A percentile compares a stretch with the other conserved stretches of the same genome.
Evolutionary conservation across 2,888 invertebrate genomes (phyloP).

Genomic region (Leptopilina drosophilae): DNA sequence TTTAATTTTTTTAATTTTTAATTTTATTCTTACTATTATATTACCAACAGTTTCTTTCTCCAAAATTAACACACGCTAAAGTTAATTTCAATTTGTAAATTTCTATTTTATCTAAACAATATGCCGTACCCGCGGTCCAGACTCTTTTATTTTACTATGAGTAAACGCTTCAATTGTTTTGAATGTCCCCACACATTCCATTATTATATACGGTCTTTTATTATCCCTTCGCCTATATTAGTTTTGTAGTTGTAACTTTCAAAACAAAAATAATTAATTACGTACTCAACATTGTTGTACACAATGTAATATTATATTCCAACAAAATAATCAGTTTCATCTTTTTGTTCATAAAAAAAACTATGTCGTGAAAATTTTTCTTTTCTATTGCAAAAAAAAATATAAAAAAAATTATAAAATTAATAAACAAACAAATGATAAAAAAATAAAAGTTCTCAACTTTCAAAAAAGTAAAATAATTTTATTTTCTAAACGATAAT

Average conservation of each 20-base stretch:
- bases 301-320: not conserved
- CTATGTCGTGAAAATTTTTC: not conserved
- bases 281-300: not conserved
- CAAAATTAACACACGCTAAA: not conserved
- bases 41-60: too few species aligned
- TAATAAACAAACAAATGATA: too few species aligned
- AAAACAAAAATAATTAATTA: conserved; percentile 23
- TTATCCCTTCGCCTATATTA: conserved; percentile 6
- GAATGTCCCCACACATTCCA: conserved; percentile 21
- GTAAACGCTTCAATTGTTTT: conserved; percentile 18
- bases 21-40: too few species aligned
- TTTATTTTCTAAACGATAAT: too few species aligned
- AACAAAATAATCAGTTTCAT: too few species aligned
- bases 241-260: conserved; percentile 18
- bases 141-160: not conserved
- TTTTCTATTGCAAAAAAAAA: too few species aligned
- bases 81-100: not conserved
- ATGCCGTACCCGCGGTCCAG: too few species aligned
- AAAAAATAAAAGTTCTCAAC: too few species aligned
- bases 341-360: not conserved
- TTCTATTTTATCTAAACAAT: conserved; percentile 16
- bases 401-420: too few species aligned
- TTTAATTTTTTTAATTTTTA: too few species aligned
- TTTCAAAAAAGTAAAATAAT: too few species aligned
- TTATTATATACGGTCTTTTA: not conserved